Percentiles rank a stretch among this genome's conserved stretches.
These are phyloP conservation scores for Hybos culiciformis DNA, from an alignment of 2,888 invertebrate genomes.

Conservation along the genomic window DNA sequence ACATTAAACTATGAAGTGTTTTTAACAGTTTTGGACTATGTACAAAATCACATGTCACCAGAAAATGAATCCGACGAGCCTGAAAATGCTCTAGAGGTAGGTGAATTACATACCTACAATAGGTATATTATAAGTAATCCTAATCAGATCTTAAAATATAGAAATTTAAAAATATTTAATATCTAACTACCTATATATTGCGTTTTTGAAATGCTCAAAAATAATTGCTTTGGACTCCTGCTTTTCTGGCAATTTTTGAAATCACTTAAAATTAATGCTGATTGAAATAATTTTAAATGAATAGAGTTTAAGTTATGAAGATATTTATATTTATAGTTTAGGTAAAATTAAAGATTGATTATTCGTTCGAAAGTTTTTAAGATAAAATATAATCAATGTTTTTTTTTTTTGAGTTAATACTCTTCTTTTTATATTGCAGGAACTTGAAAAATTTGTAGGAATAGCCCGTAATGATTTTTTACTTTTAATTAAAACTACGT, in stretches of 20 bases:
- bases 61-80: slow-evolving; percentile 22
- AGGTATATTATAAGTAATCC: slow-evolving; percentile 24
- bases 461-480: slow-evolving; percentile 26
- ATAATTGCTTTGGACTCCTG: not conserved
- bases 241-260: no score
- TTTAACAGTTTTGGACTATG: slow-evolving; percentile 31
- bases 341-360: not conserved
- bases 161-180: not conserved
- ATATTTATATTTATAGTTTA: not conserved
- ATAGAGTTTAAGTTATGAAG: no score
- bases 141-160: not conserved
- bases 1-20: slow-evolving; percentile 30
- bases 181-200: not conserved
- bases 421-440: not conserved
- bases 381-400: not conserved
- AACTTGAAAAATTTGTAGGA: not conserved
- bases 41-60: slow-evolving; percentile 33
- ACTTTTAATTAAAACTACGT: slow-evolving; percentile 33
- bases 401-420: not conserved
- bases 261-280: no score
- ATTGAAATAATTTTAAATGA: no score
- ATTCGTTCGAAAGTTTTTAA: not conserved
- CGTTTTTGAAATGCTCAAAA: not conserved
- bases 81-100: slow-evolving; percentile 30
- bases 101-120: slow-evolving; percentile 29